phyloP scores from a whole-genome alignment of 2,888 invertebrate genomes.

The Fissipunctia ypsillon region DNA sequence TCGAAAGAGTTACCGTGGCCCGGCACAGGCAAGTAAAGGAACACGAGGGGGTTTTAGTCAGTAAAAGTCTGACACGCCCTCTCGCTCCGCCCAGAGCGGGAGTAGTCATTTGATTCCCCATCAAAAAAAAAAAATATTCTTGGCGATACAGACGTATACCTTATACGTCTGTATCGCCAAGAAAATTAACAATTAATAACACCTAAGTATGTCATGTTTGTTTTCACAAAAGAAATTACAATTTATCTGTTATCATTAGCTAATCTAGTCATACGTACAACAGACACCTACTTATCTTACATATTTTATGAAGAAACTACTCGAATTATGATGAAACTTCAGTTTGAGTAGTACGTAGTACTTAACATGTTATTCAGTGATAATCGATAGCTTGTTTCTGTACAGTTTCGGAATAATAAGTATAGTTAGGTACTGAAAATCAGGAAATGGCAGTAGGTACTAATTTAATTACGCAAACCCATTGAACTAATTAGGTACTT shows the following conservation, averaged over 20 bases:
- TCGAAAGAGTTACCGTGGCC: no score
- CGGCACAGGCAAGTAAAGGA: no score
- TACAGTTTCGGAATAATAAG: neutral
- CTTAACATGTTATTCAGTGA: conserved; percentile 8
- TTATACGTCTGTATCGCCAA: conserved; percentile 16
- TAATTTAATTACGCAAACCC: conserved; percentile 10
- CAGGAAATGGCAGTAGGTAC: neutral
- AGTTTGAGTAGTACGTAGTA: neutral
- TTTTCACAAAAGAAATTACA: conserved; percentile 24
- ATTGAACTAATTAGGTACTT: conserved; percentile 1
- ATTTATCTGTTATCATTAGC: conserved; percentile 35
- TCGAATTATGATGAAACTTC: conserved; percentile 36
- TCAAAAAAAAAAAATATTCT: no score
- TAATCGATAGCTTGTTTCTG: neutral
- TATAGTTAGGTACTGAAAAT: neutral
- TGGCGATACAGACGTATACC: no score
- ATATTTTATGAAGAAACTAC: conserved; percentile 28
- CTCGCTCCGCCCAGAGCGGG: no score
- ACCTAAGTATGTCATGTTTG: conserved; percentile 1
- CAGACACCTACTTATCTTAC: neutral
- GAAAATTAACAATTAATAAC: conserved; percentile 28
- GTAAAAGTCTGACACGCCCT: no score
- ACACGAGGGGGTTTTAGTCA: no score
- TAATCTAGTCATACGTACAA: conserved; percentile 1
- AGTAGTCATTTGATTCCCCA: no score